These are phyloP conservation scores for Cyclura pinguis DNA, from an alignment of 2,797 vertebrate genomes.

Conservation along the genomic window DNA sequence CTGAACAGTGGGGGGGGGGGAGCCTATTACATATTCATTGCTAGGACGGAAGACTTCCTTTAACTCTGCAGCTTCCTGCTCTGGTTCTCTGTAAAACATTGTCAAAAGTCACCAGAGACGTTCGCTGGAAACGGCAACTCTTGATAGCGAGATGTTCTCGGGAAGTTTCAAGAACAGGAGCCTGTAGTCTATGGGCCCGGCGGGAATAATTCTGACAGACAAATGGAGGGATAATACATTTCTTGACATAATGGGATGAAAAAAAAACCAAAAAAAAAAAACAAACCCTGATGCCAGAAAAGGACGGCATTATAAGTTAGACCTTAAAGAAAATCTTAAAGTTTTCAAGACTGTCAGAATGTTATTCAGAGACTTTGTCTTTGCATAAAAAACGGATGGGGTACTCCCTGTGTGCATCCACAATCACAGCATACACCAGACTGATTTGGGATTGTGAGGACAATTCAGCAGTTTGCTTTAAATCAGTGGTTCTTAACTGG, in stretches of 20 bases:
- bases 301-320: constrained; percentile 86
- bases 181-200: constrained; percentile 79
- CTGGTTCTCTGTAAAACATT: constrained; percentile 85
- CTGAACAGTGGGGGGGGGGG: constrained; percentile 82
- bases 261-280: constrained; percentile 74
- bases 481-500: neutral
- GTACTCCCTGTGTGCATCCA: neutral
- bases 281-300: no score
- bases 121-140: constrained; percentile 84
- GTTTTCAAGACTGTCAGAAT: constrained; percentile 68
- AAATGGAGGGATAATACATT: constrained; percentile 86
- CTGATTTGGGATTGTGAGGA: neutral
- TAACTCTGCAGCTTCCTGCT: constrained; percentile 84
- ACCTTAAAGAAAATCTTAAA: constrained; percentile 82
- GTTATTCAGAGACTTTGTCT: neutral
- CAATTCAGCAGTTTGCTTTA: neutral
- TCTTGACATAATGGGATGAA: constrained; percentile 86
- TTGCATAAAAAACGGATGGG: neutral
- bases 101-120: constrained; percentile 86
- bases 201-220: constrained; percentile 85
- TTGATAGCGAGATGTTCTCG: constrained; percentile 84
- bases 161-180: constrained; percentile 81
- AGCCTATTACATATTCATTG: constrained; percentile 87
- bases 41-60: constrained; percentile 84
- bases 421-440: neutral